phyloP scores from a whole-genome alignment of 2,113 vertebrate species.

The Chaetura pelagica region DNA sequence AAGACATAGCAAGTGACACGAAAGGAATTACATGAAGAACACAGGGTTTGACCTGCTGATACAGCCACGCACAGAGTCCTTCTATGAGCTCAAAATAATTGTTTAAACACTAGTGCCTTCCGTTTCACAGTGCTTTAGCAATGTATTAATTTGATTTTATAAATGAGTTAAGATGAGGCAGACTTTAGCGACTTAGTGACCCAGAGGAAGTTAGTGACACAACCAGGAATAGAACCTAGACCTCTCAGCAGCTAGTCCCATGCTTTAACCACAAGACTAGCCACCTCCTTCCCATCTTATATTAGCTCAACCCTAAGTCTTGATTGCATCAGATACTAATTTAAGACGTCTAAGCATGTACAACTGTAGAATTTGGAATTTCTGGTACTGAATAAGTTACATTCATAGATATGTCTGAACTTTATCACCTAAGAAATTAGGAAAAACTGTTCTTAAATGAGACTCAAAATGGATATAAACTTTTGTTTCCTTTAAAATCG shows the following conservation, averaged over 20 bases:
- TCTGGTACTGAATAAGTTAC: not conserved
- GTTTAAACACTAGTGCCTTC: not conserved
- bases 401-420: not conserved
- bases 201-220: constrained; percentile 53
- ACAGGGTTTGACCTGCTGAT: not conserved
- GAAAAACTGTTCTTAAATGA: constrained; percentile 3
- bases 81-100: not conserved
- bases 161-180: not conserved
- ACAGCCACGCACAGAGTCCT: not conserved
- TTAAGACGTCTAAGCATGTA: not conserved
- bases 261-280: constrained; percentile 49
- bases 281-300: constrained; percentile 38
- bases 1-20: not conserved
- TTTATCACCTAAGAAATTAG: not conserved
- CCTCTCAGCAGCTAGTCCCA: constrained; percentile 65
- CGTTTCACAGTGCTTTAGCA: not conserved
- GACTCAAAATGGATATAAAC: not conserved
- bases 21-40: not conserved
- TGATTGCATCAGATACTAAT: constrained; percentile 42
- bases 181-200: not conserved
- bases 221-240: constrained; percentile 37
- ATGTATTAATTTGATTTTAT: not conserved
- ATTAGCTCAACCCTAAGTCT: constrained; percentile 16
- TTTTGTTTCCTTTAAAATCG: not conserved
- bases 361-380: not conserved